These are phyloP conservation scores for Brachyhypopomus occidentalis DNA, from an alignment of 2,113 vertebrate genomes.

Conservation along the genomic window DNA sequence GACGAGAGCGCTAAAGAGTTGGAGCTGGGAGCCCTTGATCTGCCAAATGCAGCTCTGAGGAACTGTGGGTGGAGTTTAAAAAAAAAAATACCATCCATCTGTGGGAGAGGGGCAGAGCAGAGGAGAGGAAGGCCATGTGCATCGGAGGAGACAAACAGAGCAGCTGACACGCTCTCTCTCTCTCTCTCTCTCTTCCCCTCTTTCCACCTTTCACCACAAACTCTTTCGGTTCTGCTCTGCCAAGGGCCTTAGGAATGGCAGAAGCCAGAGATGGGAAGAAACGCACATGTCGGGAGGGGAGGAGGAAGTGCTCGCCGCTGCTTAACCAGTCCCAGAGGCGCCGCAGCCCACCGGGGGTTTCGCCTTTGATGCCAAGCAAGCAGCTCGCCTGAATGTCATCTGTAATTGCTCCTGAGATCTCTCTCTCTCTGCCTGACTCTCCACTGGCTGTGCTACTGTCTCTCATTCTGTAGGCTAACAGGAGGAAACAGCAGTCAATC, in stretches of 20 bases:
- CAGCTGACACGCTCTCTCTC: slow-evolving; percentile 4
- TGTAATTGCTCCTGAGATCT: slow-evolving; percentile 43
- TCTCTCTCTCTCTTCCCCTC: neutral
- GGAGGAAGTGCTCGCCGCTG: slow-evolving; percentile 13
- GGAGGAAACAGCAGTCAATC: neutral
- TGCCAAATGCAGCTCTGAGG: slow-evolving; percentile 27
- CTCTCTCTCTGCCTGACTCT: slow-evolving; percentile 18
- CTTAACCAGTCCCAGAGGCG: slow-evolving; percentile 15
- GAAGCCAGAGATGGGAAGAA: slow-evolving; percentile 5
- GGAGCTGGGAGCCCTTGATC: slow-evolving; percentile 37
- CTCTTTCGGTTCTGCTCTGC: neutral
- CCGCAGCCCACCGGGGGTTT: slow-evolving; percentile 28
- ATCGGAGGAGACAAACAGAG: slow-evolving; percentile 21
- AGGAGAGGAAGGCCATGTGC: neutral
- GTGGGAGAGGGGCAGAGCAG: neutral
- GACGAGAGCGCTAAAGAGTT: slow-evolving; percentile 38
- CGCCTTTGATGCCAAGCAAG: slow-evolving; percentile 30
- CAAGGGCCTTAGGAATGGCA: neutral
- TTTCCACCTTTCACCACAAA: neutral
- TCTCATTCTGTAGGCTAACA: slow-evolving; percentile 2
- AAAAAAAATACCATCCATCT: neutral
- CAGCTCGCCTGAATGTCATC: slow-evolving; percentile 39
- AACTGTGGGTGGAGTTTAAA: slow-evolving; percentile 16
- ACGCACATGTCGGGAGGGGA: neutral
- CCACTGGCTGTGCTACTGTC: slow-evolving; percentile 21